These are phyloP conservation scores for Cataglyphis livida DNA, from an alignment of 2,888 invertebrate genomes.

Conservation along the genomic window DNA sequence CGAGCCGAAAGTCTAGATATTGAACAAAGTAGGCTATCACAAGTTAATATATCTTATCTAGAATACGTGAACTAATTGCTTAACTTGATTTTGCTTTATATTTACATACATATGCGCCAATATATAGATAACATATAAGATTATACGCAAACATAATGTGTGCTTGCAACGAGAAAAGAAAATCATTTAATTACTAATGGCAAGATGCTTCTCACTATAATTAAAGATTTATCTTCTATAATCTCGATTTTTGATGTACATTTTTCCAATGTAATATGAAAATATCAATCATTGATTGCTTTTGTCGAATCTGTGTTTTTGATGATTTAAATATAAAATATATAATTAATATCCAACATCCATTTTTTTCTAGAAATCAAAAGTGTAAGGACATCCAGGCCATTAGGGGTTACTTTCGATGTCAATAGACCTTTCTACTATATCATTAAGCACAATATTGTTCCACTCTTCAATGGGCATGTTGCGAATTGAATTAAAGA, in stretches of 20 bases:
- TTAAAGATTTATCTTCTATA: background rate
- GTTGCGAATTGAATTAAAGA: background rate
- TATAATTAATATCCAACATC: background rate
- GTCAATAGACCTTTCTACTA: slow-evolving; percentile 11
- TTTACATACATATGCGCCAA: background rate
- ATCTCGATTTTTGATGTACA: background rate
- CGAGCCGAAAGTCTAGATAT: slow-evolving; percentile 1
- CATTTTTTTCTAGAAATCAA: background rate
- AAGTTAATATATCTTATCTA: background rate
- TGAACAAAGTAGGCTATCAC: background rate
- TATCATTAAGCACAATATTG: background rate
- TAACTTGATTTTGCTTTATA: background rate
- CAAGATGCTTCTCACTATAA: background rate
- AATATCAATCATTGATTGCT: background rate
- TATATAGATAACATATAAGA: background rate
- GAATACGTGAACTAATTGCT: background rate
- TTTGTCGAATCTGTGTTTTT: background rate
- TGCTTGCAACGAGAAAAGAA: background rate
- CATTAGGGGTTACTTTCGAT: background rate
- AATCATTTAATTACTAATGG: background rate
- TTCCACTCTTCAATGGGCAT: background rate
- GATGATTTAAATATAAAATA: background rate
- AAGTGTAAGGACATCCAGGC: background rate
- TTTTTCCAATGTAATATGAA: background rate
- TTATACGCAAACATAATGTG: background rate